Conservation (phyloP, 2,797 vertebrate species). For the Coregonus sp. region DNA sequence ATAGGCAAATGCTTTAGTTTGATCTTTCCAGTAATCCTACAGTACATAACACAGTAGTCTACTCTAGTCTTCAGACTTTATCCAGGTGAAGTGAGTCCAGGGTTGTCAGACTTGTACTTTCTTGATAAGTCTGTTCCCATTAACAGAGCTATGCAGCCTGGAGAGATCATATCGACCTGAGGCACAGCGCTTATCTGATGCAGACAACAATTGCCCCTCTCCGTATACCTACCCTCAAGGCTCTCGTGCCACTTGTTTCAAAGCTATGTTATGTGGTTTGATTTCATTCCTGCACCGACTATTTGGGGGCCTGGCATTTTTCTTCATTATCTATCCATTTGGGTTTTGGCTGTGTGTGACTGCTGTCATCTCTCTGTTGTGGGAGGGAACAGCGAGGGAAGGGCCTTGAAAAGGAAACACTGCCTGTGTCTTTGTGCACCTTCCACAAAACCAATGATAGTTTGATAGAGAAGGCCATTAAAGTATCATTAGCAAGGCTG, state of each 20-base stretch:
- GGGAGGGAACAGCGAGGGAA: neutral
- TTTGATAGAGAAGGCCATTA: conserved; percentile 78
- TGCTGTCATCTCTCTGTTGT: conserved; percentile 15
- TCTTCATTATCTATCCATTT: conserved; percentile 20
- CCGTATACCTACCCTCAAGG: conserved; percentile 19
- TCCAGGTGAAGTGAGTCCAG: conserved; percentile 9
- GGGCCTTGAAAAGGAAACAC: conserved; percentile 31
- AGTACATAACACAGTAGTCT: neutral
- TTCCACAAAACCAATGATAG: conserved; percentile 55
- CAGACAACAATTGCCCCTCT: conserved; percentile 54
- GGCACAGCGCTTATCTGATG: conserved; percentile 66
- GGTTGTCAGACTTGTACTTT: conserved; percentile 27
- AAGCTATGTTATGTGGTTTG: conserved; percentile 8
- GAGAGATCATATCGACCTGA: conserved; percentile 38
- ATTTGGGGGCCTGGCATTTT: conserved; percentile 4
- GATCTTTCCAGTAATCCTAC: neutral
- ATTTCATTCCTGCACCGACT: conserved; percentile 40
- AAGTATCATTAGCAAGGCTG: conserved; percentile 70
- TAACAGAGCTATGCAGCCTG: conserved; percentile 37
- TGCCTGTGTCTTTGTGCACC: conserved; percentile 61
- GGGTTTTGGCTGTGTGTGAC: conserved; percentile 29
- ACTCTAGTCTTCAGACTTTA: neutral
- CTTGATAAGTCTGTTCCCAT: conserved; percentile 32
- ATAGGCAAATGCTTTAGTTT: neutral
- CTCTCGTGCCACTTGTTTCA: conserved; percentile 38